These are phyloP conservation scores for Epizoanthus rinbou DNA, from an alignment of 92 coral and sea anemone species.

Conservation along the genomic window DNA sequence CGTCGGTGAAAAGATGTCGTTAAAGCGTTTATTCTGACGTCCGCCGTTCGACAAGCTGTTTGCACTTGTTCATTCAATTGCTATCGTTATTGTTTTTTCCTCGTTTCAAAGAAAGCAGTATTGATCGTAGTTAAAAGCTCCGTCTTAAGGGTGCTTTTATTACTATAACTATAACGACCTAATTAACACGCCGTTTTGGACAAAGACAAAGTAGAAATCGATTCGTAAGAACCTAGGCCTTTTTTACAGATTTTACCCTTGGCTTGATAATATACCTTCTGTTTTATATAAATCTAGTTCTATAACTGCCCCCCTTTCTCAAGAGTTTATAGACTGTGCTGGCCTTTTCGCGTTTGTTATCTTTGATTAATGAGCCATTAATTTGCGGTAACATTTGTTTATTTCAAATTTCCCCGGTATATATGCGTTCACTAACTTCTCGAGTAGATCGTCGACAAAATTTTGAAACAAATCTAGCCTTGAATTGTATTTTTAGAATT, in stretches of 20 bases:
- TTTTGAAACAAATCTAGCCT: background rate
- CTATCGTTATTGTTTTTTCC: background rate
- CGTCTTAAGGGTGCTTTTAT: background rate
- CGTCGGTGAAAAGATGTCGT: background rate
- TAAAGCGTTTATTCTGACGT: background rate
- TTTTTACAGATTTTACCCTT: background rate
- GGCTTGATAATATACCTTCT: background rate
- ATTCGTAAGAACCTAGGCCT: background rate
- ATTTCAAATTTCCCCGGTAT: background rate
- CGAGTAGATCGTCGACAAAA: background rate
- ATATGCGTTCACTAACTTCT: background rate
- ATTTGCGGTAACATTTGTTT: background rate
- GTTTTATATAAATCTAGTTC: background rate
- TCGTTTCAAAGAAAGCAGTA: conserved; percentile 10
- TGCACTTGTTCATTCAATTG: conserved; percentile 26
- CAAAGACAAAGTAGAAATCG: background rate
- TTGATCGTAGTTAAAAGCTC: conserved; percentile 9
- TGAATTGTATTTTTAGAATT: background rate
- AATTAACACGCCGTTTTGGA: conserved; percentile 10
- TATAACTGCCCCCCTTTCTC: background rate
- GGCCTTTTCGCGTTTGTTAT: background rate
- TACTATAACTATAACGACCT: background rate
- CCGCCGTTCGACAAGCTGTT: conserved; percentile 9
- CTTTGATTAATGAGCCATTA: conserved; percentile 22
- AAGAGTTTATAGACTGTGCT: background rate